Base-by-base conservation (phyloP, 2,113 vertebrate genomes). In the Dicaeum eximium region DNA sequence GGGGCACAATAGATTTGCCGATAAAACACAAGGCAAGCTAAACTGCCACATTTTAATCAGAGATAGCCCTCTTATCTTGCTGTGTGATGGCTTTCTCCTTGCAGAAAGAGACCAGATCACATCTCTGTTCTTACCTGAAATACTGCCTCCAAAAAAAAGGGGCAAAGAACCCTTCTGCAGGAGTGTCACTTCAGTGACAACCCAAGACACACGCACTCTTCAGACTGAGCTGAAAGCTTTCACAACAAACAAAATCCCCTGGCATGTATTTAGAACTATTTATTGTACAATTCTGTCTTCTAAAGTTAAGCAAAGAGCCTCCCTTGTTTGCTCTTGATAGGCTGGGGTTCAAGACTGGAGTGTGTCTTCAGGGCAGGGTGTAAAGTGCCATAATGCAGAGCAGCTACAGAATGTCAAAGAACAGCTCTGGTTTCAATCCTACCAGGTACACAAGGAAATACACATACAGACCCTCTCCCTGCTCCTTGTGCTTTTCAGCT, bases 11-110 rank as follows among this genome's bases (percentile, higher is more conserved):
- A 4, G 9, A 62, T n/a, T 61, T 85, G 33, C 33, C 88, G 50
- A 37, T 15, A 44, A 66, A 90, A 71, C 56, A 42, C 13, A 60
- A 60, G 61, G 60, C 80, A 56, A 77, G 67, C 37, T 40, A 62
- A 88, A 66, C 38, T 16, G 50, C 22, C 56, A 71, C 15, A 10
- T 60, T 88, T 71, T 57, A 37, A 65, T 45, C 74, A 71, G 50
- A 48, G 87, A 90, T 79, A 83, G 44, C 31, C 47, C 71, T 90
- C 89, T 92, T 73, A 71, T 77, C 79, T 73, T 31, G 40, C 54
- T n/a, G 18, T 21, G 14, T 50, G 50, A 57, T 50, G 42, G 38
- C 48, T 78, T 80, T 60, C 60, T 75, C 67, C 42, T 54, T 33
- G 16, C 56, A 54, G 44, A 80, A 88, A 66, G 11, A 33, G 38